Evolutionary conservation across 2,113 vertebrate genomes (phyloP), one percentile per base, ranked within the genome.

Genomic region (Axis porcinus): DNA sequence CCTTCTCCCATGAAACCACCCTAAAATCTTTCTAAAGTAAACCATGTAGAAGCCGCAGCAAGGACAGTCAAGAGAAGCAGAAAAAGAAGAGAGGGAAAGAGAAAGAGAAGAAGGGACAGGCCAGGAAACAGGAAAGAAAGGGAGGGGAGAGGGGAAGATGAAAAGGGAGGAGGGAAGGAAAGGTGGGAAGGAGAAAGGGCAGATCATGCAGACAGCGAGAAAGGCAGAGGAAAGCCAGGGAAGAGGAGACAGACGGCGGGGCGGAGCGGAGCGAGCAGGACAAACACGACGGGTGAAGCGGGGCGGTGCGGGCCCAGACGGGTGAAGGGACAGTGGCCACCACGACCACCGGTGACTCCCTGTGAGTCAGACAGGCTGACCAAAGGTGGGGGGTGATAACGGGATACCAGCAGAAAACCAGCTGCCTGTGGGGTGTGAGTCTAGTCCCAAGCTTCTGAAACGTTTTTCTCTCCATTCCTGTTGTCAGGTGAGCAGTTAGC

Each of bases 61-160:
- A 92, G 3, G 27, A 79, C 2, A 17, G 14, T 28, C 5, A 57
- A 50, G 52, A 81, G 15, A 58, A 43, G 28, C 14, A 86, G 55
- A 25, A 1, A 62, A 30, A 67, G 21, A 40, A 2, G 50, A 4
- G 4, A 6, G 14, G 19, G 55, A 45, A 21, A 64, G 21, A 62
- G 15, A 40, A 52, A 36, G 5, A 7, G 21, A 67, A 21, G 23
- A 33, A 43, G 8, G 15, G 28, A 0, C 27, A n/a, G 11, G 2
- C 1, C 43, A 0, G 15, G 23, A 6, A 1, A 50, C 15, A 28
- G 8, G 3, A 2, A 2, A 4, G 1, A 7, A 27, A 40, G 25
- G 28, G 12, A 19, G n/a, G 28, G 13, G 9, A 19, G 13, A n/a
- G 6, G 28, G 27, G 5, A 16, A 1, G 17, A 40, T 17, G 6